phyloP scores from a whole-genome alignment of 1,140 invertebrate species.

The Centruroides sculpturatus region DNA sequence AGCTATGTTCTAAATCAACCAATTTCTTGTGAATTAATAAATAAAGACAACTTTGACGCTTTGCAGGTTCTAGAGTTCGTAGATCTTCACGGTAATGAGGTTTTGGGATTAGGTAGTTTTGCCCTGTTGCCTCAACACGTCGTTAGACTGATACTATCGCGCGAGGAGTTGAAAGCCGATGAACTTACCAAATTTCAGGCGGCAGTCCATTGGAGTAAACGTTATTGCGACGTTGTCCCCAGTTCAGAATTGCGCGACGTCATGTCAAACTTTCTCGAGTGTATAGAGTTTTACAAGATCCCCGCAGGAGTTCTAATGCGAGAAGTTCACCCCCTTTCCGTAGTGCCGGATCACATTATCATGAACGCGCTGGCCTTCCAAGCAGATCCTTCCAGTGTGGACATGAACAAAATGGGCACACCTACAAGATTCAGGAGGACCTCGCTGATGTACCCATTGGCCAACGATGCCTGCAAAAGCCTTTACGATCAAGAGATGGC shows the following conservation, averaged over 20 bases:
- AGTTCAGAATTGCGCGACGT: constrained; percentile 17
- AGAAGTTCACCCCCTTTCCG: constrained; percentile 69
- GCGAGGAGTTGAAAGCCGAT: constrained; percentile 77
- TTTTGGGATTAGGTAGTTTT: constrained; percentile 61
- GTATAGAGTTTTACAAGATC: constrained; percentile 87
- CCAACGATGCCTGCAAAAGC: constrained; percentile 6
- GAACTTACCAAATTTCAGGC: constrained; percentile 90
- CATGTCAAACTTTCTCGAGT: constrained; percentile 63
- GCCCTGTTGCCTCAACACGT: constrained; percentile 80
- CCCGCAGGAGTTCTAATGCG: constrained; percentile 83
- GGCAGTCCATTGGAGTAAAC: constrained; percentile 85
- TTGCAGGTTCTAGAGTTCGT: constrained; percentile 76
- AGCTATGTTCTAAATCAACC: not conserved
- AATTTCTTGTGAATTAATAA: not conserved
- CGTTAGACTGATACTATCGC: constrained; percentile 67
- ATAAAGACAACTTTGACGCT: not conserved
- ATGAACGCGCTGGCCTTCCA: constrained; percentile 21
- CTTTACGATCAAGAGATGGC: constrained; percentile 3
- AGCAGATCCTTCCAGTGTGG: constrained; percentile 20
- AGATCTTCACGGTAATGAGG: constrained; percentile 79
- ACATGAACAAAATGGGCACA: constrained; percentile 19
- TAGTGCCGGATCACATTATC: constrained; percentile 70
- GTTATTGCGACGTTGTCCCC: constrained; percentile 57
- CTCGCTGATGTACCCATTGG: constrained; percentile 13
- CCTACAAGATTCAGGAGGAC: constrained; percentile 20